A percentile compares a stretch with the other conserved stretches of the same genome.
Conservation (phyloP, 2,113 vertebrate species). For the Zosterops lateralis region DNA sequence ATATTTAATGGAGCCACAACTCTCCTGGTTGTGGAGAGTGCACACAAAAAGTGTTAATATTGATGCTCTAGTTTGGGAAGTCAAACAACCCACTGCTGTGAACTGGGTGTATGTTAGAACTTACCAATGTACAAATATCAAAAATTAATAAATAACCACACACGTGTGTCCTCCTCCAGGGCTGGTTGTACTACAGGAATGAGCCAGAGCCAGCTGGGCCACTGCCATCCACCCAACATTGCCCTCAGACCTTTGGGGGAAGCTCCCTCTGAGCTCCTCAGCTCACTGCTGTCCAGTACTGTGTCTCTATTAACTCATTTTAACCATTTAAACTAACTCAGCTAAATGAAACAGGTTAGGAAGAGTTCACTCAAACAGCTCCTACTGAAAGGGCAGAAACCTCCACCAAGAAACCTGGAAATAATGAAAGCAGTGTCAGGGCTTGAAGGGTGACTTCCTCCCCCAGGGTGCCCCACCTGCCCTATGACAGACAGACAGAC, state of each 20-base stretch:
- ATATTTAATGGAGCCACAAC: neutral
- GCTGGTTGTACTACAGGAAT: neutral
- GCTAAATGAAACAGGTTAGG: conserved; percentile 16
- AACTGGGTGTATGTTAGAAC: neutral
- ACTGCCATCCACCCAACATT: neutral
- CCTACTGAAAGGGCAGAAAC: neutral
- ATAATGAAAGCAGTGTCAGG: neutral
- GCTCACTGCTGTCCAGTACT: neutral
- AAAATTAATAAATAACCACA: neutral
- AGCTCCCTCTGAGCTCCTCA: neutral
- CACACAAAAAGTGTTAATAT: neutral
- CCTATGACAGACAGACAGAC: neutral
- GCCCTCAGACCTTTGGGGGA: conserved; percentile 20
- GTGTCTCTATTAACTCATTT: neutral
- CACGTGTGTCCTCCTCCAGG: neutral
- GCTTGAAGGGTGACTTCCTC: neutral
- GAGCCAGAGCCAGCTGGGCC: neutral
- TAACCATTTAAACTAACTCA: neutral
- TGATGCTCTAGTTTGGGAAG: neutral
- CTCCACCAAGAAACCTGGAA: neutral
- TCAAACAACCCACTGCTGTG: neutral
- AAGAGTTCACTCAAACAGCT: conserved; percentile 4
- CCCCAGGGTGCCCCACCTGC: neutral
- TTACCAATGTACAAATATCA: neutral
- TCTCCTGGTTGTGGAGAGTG: neutral